phyloP scores from a whole-genome alignment of 2,797 vertebrate genomes.

The Hafferia zeledoni region DNA sequence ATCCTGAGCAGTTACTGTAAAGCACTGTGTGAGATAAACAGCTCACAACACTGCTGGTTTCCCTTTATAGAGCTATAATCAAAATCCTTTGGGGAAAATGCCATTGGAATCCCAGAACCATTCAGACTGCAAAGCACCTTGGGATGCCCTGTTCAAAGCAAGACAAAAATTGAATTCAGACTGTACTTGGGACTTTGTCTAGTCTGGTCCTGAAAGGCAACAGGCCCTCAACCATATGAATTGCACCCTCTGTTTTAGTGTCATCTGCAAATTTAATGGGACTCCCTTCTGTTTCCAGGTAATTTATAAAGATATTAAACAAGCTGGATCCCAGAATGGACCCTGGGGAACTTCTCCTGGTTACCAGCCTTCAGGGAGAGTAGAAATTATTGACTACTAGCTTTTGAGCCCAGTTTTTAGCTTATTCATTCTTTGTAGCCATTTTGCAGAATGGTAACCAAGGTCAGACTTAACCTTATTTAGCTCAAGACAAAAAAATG shows the following conservation, averaged over 20 bases:
- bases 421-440: neutral
- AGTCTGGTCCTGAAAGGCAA: neutral
- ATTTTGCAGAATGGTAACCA: neutral
- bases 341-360: neutral
- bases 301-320: neutral
- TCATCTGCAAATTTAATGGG: neutral
- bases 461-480: neutral
- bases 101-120: neutral
- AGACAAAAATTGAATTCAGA: neutral
- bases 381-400: neutral
- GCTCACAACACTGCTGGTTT: neutral
- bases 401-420: neutral
- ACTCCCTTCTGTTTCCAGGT: neutral
- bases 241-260: neutral
- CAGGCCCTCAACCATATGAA: neutral
- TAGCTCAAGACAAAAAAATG: neutral
- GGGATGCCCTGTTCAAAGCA: neutral
- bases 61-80: neutral
- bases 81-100: neutral
- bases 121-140: neutral
- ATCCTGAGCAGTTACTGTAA: neutral
- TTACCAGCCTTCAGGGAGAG: neutral
- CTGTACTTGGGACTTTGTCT: neutral
- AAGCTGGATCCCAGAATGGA: neutral
- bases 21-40: neutral